Evolutionary conservation across 2,888 invertebrate genomes (phyloP).

Genomic region (Sphinx pinastri): DNA sequence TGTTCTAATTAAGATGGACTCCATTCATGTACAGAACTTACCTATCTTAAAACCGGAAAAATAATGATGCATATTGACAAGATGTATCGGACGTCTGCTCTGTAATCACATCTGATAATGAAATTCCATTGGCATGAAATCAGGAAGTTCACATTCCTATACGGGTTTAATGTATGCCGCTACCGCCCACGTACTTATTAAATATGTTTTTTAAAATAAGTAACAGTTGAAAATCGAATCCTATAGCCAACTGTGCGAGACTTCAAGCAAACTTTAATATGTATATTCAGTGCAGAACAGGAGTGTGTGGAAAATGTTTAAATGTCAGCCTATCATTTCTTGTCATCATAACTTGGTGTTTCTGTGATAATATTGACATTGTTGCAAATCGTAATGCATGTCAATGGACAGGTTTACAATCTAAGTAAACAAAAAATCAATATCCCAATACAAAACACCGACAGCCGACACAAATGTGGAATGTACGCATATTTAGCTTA

Average conservation of each 20-base stretch:
- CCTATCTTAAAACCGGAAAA: slow-evolving; percentile 23
- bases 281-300: too few relatives aligned
- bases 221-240: background rate
- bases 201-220: background rate
- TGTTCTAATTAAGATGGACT: slow-evolving; percentile 18
- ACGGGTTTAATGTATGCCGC: background rate
- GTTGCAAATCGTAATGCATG: too few relatives aligned
- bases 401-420: background rate
- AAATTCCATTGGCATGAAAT: background rate
- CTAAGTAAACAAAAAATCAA: background rate
- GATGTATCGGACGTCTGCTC: slow-evolving; percentile 14
- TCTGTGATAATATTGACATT: too few relatives aligned
- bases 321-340: too few relatives aligned
- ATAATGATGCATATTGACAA: slow-evolving; percentile 16
- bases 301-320: too few relatives aligned
- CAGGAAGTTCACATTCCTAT: background rate
- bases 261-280: too few relatives aligned
- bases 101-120: slow-evolving; percentile 6
- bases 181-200: background rate
- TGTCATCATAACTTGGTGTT: too few relatives aligned
- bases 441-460: background rate
- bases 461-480: background rate
- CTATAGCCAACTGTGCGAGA: too few relatives aligned
- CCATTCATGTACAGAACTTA: slow-evolving; percentile 23
- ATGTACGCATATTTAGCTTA: slow-evolving; percentile 10